Percentiles rank a stretch among this genome's conserved stretches.
Evolutionary conservation across 2,113 vertebrate species (phyloP).

Genomic region (Aplodontia rufa): DNA sequence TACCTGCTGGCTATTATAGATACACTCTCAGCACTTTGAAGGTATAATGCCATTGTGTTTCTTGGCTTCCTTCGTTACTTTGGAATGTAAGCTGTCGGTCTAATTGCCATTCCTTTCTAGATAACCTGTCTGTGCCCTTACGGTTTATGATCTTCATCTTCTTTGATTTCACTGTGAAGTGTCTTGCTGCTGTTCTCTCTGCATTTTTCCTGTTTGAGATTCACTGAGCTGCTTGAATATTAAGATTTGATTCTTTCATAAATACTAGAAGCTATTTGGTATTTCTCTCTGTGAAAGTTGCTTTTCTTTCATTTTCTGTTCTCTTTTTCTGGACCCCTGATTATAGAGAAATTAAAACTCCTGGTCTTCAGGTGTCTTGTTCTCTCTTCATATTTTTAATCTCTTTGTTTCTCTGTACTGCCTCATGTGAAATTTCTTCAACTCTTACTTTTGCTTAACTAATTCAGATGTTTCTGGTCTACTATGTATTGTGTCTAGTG

Average conservation of each 20-base stretch:
- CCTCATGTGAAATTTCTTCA: not conserved
- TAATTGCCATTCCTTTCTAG: not conserved
- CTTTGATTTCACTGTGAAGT: not conserved
- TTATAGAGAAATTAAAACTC: not conserved
- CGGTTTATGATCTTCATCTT: not conserved
- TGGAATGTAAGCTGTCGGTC: not conserved
- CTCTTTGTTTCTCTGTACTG: not conserved
- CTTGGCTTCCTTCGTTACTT: not conserved
- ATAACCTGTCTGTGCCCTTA: not conserved
- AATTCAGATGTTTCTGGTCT: not conserved
- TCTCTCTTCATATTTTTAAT: not conserved
- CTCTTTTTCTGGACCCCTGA: not conserved
- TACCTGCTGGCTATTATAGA: not conserved
- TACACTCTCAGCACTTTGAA: not conserved
- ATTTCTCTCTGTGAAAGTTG: not conserved
- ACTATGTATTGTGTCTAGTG: not conserved
- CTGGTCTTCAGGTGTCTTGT: not conserved
- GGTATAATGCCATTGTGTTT: not conserved
- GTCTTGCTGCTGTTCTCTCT: not conserved
- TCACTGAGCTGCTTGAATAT: not conserved
- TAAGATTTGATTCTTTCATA: not conserved
- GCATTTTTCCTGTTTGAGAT: not conserved
- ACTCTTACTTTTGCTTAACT: not conserved
- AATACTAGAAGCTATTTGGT: not conserved
- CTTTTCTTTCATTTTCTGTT: not conserved